Evolutionary conservation across 2,113 vertebrate genomes (phyloP).

Genomic region (Copsychus sechellarum): DNA sequence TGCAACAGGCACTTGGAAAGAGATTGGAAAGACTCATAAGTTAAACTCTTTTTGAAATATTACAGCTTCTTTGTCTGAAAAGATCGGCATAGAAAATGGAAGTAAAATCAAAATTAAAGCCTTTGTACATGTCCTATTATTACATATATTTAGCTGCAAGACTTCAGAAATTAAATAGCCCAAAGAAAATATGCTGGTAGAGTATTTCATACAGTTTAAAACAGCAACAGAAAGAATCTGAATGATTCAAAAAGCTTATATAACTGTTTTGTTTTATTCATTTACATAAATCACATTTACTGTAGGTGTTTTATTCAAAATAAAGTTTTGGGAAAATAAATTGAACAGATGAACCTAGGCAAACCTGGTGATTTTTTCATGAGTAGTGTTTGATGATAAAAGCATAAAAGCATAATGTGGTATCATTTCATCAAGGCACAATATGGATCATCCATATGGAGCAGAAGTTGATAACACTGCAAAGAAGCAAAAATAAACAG

Average conservation of each 20-base stretch:
- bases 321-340: conserved; percentile 81
- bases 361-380: conserved; percentile 82
- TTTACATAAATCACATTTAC: conserved; percentile 83
- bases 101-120: conserved; percentile 69
- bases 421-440: conserved; percentile 79
- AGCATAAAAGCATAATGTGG: conserved; percentile 81
- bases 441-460: conserved; percentile 84
- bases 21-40: conserved; percentile 51
- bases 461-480: conserved; percentile 79
- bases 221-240: conserved; percentile 65
- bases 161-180: conserved; percentile 71
- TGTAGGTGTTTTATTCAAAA: conserved; percentile 83
- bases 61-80: conserved; percentile 59
- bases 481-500: conserved; percentile 82
- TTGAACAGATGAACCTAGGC: conserved; percentile 81
- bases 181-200: conserved; percentile 49
- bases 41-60: conserved; percentile 66
- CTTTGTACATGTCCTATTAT: conserved; percentile 65
- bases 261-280: conserved; percentile 80
- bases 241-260: conserved; percentile 76
- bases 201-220: conserved; percentile 56
- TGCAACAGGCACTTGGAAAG: conserved; percentile 42
- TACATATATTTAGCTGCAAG: conserved; percentile 63
- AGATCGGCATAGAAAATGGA: conserved; percentile 51
- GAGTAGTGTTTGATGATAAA: conserved; percentile 85